Evolutionary conservation across 1,140 invertebrate genomes (phyloP).

Genomic region (Trichoplusia ni): DNA sequence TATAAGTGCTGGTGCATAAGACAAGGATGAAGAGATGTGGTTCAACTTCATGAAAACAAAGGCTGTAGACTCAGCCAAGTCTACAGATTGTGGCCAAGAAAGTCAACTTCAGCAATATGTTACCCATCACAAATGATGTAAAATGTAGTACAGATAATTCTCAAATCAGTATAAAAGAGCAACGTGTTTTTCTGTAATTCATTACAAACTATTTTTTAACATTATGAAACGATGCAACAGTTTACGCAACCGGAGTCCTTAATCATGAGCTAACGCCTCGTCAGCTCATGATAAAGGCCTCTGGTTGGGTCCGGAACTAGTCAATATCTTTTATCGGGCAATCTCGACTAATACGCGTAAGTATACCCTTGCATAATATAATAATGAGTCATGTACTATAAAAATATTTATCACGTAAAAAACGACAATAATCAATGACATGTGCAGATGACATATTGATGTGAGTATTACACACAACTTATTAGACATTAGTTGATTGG

Average conservation of each 20-base stretch:
- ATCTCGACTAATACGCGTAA: too few relatives aligned
- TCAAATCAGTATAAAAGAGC: conserved; percentile 43
- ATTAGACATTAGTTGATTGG: too few relatives aligned
- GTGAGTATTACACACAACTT: too few relatives aligned
- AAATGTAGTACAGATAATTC: conserved; percentile 63
- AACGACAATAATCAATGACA: too few relatives aligned
- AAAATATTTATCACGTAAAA: too few relatives aligned
- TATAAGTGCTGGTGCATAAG: conserved; percentile 52
- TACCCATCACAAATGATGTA: conserved; percentile 42
- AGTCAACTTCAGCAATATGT: conserved; percentile 57
- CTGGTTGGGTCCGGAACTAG: too few relatives aligned
- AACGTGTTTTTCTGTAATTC: neutral
- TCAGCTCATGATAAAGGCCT: too few relatives aligned
- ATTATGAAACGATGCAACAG: neutral
- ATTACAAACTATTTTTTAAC: neutral
- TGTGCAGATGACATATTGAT: too few relatives aligned
- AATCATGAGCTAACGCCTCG: too few relatives aligned
- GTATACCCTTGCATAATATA: too few relatives aligned
- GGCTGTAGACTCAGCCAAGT: conserved; percentile 51
- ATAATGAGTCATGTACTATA: too few relatives aligned
- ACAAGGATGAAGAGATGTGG: conserved; percentile 78
- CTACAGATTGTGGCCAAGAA: conserved; percentile 50
- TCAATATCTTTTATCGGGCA: too few relatives aligned
- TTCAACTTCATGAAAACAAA: conserved; percentile 57
- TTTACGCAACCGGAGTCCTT: neutral